These are phyloP conservation scores for Eurytoma californica DNA, from an alignment of 2,888 invertebrate species.

Conservation along the genomic window DNA sequence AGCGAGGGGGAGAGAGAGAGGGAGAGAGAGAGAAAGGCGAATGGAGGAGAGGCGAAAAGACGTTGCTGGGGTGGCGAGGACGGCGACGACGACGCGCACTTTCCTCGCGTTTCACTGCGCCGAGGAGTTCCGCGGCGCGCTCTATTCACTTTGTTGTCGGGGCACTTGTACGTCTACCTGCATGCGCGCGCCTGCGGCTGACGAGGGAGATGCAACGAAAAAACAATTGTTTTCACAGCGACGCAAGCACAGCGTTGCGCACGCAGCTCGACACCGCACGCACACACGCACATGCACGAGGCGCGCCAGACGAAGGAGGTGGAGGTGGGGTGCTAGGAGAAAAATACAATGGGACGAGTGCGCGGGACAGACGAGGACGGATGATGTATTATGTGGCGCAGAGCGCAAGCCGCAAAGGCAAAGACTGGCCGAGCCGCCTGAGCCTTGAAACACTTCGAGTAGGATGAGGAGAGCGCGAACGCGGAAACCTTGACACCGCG, in stretches of 20 bases:
- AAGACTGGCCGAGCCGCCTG: constrained; percentile 5
- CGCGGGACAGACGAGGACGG: constrained; percentile 32
- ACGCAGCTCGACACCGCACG: constrained; percentile 24
- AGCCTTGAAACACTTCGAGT: constrained; percentile 52
- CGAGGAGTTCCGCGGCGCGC: background rate
- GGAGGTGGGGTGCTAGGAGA: background rate
- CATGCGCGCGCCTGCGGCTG: background rate
- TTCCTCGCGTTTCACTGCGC: background rate
- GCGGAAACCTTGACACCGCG: constrained; percentile 51
- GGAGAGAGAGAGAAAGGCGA: background rate
- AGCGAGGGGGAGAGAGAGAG: background rate
- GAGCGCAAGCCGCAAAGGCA: constrained; percentile 31
- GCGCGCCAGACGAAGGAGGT: background rate
- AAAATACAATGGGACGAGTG: constrained; percentile 33
- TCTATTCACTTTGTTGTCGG: background rate
- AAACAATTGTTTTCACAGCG: constrained; percentile 55
- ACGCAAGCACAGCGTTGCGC: constrained; percentile 16
- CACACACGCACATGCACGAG: constrained; percentile 6
- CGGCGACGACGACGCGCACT: constrained; percentile 3
- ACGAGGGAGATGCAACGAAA: constrained; percentile 14
- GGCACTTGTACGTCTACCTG: background rate
- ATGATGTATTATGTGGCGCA: constrained; percentile 43
- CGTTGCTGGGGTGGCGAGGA: constrained; percentile 17
- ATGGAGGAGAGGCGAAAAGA: constrained; percentile 9
- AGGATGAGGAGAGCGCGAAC: constrained; percentile 24